Evolutionary conservation across 37 sponge, comb jelly and placozoan species (phyloP).

Genomic region (Halichondria panicea): DNA sequence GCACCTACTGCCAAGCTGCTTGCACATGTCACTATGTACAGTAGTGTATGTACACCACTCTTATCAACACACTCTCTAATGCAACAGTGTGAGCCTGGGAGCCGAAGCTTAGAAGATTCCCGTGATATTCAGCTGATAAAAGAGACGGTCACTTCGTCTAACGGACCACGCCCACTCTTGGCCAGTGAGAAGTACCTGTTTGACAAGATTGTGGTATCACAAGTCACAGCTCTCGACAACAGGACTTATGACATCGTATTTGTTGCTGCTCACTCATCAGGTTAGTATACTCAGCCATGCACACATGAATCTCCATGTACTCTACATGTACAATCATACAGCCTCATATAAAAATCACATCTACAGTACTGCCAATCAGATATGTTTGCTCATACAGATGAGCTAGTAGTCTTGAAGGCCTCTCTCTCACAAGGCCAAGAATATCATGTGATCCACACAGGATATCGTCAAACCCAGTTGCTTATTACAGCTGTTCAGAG

Average conservation of each 20-base stretch:
- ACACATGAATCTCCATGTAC: background rate
- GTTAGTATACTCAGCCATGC: constrained; percentile 1
- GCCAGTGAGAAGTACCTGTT: constrained; percentile 39
- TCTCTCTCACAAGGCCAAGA: background rate
- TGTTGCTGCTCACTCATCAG: constrained; percentile 40
- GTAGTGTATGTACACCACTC: too few relatives aligned
- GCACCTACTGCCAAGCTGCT: too few relatives aligned
- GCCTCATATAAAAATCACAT: background rate
- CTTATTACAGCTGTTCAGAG: too few relatives aligned
- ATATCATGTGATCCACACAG: background rate
- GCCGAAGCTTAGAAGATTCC: constrained; percentile 31
- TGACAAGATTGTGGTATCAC: constrained; percentile 54
- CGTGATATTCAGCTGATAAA: constrained; percentile 31
- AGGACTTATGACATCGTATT: constrained; percentile 45
- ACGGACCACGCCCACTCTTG: constrained; percentile 9
- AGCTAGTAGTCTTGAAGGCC: background rate
- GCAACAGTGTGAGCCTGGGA: constrained; percentile 22
- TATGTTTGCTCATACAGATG: background rate
- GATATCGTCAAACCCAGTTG: too few relatives aligned
- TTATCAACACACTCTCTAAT: background rate
- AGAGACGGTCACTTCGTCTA: constrained; percentile 3
- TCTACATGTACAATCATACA: background rate
- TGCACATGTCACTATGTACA: too few relatives aligned
- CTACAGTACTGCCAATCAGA: background rate
- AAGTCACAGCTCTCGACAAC: constrained; percentile 25